These are phyloP conservation scores for Drosophila putrida DNA, from an alignment of 2,888 invertebrate species.

Conservation along the genomic window DNA sequence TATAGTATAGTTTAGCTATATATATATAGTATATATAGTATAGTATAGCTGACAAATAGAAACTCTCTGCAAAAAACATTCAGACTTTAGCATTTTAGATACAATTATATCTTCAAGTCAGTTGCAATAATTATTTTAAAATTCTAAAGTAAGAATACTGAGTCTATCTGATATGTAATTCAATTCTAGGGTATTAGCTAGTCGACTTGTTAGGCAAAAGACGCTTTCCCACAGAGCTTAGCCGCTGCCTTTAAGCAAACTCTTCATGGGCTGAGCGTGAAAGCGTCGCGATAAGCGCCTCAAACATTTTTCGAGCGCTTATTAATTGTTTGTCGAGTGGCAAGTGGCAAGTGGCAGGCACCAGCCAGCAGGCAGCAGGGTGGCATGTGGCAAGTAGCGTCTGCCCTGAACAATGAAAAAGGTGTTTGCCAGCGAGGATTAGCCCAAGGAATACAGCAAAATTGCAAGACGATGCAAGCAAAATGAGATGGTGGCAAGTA, in stretches of 20 bases:
- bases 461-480: not conserved
- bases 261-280: slow-evolving; percentile 55
- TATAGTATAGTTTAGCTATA: no score
- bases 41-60: not conserved
- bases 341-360: slow-evolving; percentile 34
- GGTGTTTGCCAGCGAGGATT: slow-evolving; percentile 70
- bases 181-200: slow-evolving; percentile 11
- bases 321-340: slow-evolving; percentile 74
- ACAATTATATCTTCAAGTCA: no score
- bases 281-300: slow-evolving; percentile 72
- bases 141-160: not conserved
- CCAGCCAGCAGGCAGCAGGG: not conserved
- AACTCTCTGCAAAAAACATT: not conserved
- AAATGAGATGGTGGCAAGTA: slow-evolving; percentile 5
- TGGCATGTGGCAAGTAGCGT: slow-evolving; percentile 5
- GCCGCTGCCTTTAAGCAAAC: slow-evolving; percentile 15
- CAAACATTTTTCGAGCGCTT: slow-evolving; percentile 76
- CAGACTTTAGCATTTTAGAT: not conserved
- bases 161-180: not conserved
- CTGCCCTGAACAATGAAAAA: slow-evolving; percentile 11
- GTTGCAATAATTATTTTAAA: no score
- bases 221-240: slow-evolving; percentile 8
- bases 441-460: slow-evolving; percentile 25
- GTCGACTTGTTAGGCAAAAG: not conserved
- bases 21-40: no score